A percentile compares a stretch with the other conserved stretches of the same genome.
Conservation (phyloP, 2,113 vertebrate genomes). For the Lophura nycthemera region DNA sequence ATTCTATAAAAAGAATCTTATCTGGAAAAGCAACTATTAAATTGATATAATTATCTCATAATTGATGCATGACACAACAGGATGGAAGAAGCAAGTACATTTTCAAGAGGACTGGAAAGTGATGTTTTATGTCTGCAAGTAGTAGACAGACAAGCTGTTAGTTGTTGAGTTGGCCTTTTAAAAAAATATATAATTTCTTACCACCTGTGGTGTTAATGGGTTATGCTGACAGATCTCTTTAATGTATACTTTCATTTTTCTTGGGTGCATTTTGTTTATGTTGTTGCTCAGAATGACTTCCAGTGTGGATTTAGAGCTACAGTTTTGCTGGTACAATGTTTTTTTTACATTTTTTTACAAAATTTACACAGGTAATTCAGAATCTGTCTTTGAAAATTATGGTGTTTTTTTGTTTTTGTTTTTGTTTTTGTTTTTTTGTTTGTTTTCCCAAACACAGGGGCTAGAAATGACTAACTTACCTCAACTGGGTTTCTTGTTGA, state of each 20-base stretch:
- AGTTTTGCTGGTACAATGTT: not conserved
- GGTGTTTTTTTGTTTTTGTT: too few species aligned
- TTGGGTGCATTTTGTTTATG: not conserved
- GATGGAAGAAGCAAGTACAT: not conserved
- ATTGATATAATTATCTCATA: slow-evolving; percentile 4
- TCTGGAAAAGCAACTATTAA: slow-evolving; percentile 41
- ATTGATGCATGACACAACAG: slow-evolving; percentile 30
- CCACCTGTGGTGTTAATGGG: slow-evolving; percentile 43
- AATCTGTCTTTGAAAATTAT: not conserved
- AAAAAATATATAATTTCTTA: not conserved
- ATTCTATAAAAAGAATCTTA: slow-evolving; percentile 13
- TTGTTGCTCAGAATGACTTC: not conserved
- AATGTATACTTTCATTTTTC: slow-evolving; percentile 32
- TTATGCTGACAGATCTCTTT: not conserved
- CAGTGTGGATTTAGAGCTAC: not conserved
- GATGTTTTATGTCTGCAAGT: slow-evolving; percentile 17
- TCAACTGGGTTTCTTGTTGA: not conserved
- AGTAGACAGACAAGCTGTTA: slow-evolving; percentile 43
- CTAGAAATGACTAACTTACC: slow-evolving; percentile 12
- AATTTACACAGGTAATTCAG: not conserved
- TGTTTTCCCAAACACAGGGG: not conserved
- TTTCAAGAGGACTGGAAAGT: not conserved
- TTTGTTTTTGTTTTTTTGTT: too few species aligned
- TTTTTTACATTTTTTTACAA: too few species aligned
- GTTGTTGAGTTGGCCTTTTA: slow-evolving; percentile 15